Base-by-base conservation (phyloP, 2,888 invertebrate genomes). In the Nemotelus nigrinus region DNA sequence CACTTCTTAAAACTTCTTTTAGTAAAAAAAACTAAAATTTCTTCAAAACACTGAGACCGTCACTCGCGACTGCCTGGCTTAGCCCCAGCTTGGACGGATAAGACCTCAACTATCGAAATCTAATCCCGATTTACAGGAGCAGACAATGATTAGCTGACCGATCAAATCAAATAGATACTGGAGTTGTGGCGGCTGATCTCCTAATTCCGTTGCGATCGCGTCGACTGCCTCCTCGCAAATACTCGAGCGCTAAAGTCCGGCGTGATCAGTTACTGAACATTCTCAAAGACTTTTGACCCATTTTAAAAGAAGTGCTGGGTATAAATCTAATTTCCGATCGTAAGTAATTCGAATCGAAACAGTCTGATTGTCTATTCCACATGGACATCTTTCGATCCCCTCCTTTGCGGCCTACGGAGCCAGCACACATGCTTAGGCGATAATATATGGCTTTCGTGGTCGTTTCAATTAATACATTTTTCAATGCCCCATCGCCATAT, bases 171-270 rank as follows among this genome's bases (percentile, higher is more conserved):
- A 57, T 41, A 39, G 53, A 64, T 44, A 57, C 72, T 75, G 75
- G 64, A 50, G 7, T 64, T 63, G 47, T 44, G 10, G 58, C 4
- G 25, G 47, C 60, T 72, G 58, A 63, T 47, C 63, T 74, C 10
- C 10, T 48, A 47, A n/a, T 45, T 58, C 44, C 57, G 72, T 84
- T 84, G 86, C 85, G 86, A 85, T 83, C 86, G 84, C 86, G 85
- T 82, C 87, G 84, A 86, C 84, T 84, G 85, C 83, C 84, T 83
- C 84, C 83, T 85, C 86, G 86, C 85, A 85, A 87, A 87, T 87
- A 87, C 86, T 84, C 81, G 82, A 82, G 81, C 81, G 82, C 81
- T 81, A 78, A 55, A 68, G 64, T 82, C 78, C 78, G 81, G 80
- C 79, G 77, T 79, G 81, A 81, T 80, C 80, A 80, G 81, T 82